Percentiles rank a stretch among this genome's conserved stretches.
Evolutionary conservation across 2,113 vertebrate species (phyloP).

Genomic region (Australoheros scitulus): DNA sequence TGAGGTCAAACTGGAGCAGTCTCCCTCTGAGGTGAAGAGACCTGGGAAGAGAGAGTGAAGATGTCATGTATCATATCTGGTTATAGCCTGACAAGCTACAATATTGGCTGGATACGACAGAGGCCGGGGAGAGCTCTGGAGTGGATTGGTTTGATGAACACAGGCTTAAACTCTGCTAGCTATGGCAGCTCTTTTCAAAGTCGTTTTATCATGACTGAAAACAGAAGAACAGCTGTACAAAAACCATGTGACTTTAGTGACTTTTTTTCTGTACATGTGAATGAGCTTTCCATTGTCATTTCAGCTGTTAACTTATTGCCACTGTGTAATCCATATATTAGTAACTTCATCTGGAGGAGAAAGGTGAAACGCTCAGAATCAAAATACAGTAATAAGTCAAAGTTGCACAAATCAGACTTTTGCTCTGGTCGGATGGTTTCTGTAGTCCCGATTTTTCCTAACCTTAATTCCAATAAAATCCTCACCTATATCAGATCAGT

Average conservation of each 20-base stretch:
- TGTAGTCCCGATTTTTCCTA: no score
- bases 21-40: neutral
- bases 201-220: conserved; percentile 32
- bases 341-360: no score
- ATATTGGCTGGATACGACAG: conserved; percentile 47
- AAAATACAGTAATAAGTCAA: no score
- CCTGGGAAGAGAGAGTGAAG: neutral
- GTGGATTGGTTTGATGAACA: conserved; percentile 2
- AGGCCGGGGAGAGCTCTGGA: conserved; percentile 36
- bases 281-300: no score
- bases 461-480: no score
- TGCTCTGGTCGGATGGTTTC: no score
- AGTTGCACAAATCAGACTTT: no score
- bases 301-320: no score
- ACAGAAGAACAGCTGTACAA: neutral
- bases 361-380: no score
- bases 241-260: neutral
- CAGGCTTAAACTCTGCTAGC: neutral
- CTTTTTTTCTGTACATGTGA: neutral
- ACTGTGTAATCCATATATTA: no score
- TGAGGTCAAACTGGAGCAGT: conserved; percentile 23
- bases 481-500: no score
- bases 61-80: conserved; percentile 16
- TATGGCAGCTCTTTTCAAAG: conserved; percentile 24
- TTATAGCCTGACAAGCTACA: rapidly evolving